Evolutionary conservation across 2,113 vertebrate species (phyloP).

Genomic region (Prolemur simus): DNA sequence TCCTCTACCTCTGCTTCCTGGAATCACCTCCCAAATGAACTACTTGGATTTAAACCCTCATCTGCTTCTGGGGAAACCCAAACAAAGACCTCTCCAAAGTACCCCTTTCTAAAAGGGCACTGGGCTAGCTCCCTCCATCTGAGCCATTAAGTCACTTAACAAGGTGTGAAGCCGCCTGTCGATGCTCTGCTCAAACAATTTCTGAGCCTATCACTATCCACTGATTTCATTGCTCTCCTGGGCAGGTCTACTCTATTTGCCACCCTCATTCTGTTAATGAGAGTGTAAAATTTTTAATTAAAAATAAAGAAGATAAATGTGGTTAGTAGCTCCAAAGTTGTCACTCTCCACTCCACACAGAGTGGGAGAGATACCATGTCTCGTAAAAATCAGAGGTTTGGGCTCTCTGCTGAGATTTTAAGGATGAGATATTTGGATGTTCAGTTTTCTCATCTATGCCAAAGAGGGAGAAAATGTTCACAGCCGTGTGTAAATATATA

Average conservation of each 20-base stretch:
- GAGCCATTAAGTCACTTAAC: conserved; percentile 53
- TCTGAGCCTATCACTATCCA: not conserved
- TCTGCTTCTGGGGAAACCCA: not conserved
- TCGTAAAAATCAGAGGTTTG: not conserved
- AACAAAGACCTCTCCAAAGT: not conserved
- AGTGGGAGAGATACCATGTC: not conserved
- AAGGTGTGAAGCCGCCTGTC: not conserved
- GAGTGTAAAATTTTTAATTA: conserved; percentile 52
- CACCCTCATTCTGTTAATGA: not conserved
- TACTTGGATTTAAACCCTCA: not conserved
- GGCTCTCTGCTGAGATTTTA: not conserved
- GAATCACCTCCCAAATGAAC: not conserved
- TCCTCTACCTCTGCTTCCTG: not conserved
- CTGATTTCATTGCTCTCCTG: conserved; percentile 36
- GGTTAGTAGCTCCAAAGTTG: not conserved
- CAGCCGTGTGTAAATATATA: not conserved
- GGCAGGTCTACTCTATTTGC: not conserved
- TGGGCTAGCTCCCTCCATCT: conserved; percentile 23
- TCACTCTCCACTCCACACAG: not conserved
- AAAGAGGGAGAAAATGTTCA: not conserved
- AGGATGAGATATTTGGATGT: not conserved
- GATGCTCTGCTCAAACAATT: conserved; percentile 41
- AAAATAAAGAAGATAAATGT: conserved; percentile 51
- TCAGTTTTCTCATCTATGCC: not conserved
- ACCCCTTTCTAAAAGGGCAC: conserved; percentile 3